Evolutionary conservation across 1,140 invertebrate species (phyloP), one percentile per base, ranked within the genome.

Genomic region (Thaumetopoea pityocampa): DNA sequence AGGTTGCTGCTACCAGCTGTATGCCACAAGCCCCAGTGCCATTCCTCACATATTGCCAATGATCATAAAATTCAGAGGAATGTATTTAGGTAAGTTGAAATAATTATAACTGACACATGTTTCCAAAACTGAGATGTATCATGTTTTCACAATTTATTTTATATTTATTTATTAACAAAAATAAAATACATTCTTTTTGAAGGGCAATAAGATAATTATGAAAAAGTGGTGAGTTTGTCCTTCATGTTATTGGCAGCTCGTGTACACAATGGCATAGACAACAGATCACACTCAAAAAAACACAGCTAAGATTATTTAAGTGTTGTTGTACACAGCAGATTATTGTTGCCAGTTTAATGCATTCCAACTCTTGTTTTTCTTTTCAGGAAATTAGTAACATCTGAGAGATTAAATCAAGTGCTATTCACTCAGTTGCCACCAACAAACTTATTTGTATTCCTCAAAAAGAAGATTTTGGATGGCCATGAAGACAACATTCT

Each of bases 1-100:
- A 54, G 79, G 10, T 36, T 83, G 6, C 22, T 83, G 7, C 27
- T 83, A 28, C 79, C 79, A 4, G 35, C 33, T 8, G 15, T 56
- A 1, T 79, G 70, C 32, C 79, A 83, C 38, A 78, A 72, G 36
- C 67, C 65, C 5, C 79, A 83, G 26, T 83, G 79, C 38, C 70
- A 83, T 33, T 79, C 74, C 4, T 17, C 22, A 7, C 38, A 51
- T 27, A 83, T 79, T 51, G 70, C 77, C 14, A 64, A 33, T 46
- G 79, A 78, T 47, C 63, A 81, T 14, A 79, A 73, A 55, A 72
- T 81, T 30, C 66, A 81, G 27, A 60, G 42, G n/a, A 71, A 38
- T 64, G 65, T 83, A 4, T 81, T 83, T 35, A 76, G 51, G 79
- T 83, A 53, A 63, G 52, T 11, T n/a, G n/a, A n/a, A n/a, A n/a